Evolutionary conservation across 2,113 vertebrate genomes (phyloP).

Genomic region (Gadus chalcogrammus): DNA sequence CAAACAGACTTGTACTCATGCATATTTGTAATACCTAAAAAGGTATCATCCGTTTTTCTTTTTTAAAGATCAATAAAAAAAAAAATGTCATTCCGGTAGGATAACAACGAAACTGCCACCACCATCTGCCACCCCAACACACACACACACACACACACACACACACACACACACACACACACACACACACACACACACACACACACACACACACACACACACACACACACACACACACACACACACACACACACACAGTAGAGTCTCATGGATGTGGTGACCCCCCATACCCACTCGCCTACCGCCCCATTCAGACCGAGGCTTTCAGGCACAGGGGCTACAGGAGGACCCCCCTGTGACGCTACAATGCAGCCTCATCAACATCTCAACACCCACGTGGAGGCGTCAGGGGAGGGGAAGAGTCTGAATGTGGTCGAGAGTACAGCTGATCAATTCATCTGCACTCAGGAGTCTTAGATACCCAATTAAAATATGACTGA

Average conservation of each 20-base stretch:
- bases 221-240: no score
- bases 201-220: no score
- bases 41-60: not conserved
- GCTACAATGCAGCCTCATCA: slow-evolving; percentile 54
- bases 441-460: not conserved
- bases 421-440: not conserved
- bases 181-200: no score
- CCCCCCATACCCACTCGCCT: slow-evolving; percentile 7
- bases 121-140: no score
- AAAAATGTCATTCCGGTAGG: no score
- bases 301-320: slow-evolving; percentile 40
- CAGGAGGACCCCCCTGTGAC: slow-evolving; percentile 36
- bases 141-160: no score
- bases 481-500: not conserved
- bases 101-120: no score
- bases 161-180: no score
- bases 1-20: not conserved
- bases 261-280: no score
- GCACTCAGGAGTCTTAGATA: not conserved
- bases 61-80: not conserved
- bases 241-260: no score
- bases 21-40: not conserved
- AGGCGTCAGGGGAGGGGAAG: slow-evolving; percentile 14
- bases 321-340: slow-evolving; percentile 31
- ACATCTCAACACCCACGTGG: slow-evolving; percentile 59